Evolutionary conservation across 2,888 invertebrate genomes (phyloP).

Genomic region (Beris morrisii): DNA sequence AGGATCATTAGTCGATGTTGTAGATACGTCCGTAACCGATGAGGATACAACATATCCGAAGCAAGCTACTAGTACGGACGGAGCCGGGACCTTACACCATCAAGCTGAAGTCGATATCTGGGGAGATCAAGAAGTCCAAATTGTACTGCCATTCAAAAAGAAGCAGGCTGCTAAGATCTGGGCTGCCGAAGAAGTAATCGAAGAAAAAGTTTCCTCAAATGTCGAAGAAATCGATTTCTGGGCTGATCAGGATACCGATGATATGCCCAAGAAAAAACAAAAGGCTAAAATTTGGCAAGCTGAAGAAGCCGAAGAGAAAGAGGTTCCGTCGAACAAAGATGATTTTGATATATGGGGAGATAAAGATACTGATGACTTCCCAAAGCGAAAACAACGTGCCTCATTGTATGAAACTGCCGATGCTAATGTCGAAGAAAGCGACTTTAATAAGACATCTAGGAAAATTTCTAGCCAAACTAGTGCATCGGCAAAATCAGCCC

Average conservation of each 20-base stretch:
- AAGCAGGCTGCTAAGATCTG: conserved; percentile 22
- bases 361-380: conserved; percentile 21
- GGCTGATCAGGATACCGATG: conserved; percentile 24
- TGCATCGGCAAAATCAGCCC: background rate
- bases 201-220: conserved; percentile 18
- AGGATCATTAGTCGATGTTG: conserved; percentile 6
- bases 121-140: conserved; percentile 15
- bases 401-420: conserved; percentile 1
- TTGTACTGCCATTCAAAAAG: conserved; percentile 12
- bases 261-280: conserved; percentile 13
- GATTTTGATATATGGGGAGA: conserved; percentile 19
- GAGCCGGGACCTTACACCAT: background rate
- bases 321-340: conserved; percentile 26
- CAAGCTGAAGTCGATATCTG: conserved; percentile 19
- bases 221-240: conserved; percentile 24
- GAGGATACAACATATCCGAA: background rate
- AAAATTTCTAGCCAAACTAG: conserved; percentile 4
- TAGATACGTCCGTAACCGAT: conserved; percentile 1
- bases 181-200: conserved; percentile 40
- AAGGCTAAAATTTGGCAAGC: conserved; percentile 13
- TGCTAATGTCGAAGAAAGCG: background rate
- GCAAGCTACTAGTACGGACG: background rate
- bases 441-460: background rate
- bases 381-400: background rate
- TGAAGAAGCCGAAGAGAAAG: conserved; percentile 17